Base-by-base conservation (phyloP, 2,113 vertebrate species). In the Butastur rufipennis region DNA sequence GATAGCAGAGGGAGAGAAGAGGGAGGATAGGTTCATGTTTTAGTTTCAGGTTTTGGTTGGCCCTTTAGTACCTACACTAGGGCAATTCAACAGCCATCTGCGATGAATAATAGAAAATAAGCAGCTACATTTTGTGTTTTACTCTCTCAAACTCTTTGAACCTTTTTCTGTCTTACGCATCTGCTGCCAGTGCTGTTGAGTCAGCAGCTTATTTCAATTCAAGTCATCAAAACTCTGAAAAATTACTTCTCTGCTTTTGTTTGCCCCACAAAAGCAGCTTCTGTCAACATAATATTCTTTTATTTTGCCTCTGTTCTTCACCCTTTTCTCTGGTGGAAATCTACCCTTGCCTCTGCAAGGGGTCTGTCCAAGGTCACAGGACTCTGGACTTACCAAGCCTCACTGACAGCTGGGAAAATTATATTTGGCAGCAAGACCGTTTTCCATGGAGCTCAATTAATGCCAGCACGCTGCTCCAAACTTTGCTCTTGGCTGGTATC, bases 191-290 rank as follows among this genome's bases (percentile, higher is more conserved):
- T 82, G 88, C 70, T 95, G 61, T 95, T 72, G 83, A 95, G 62
- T 97, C 94, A 97, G 94, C 96, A 95, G 73, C 74, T 91, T 91
- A 78, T 93, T 92, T 96, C 81, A 91, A 68, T 75, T 95, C 77
- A 68, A 77, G 83, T 94, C 79, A 94, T 94, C 77, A 93, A 85
- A 97, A 95, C 73, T 86, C 68, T 88, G 91, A 93, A 94, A 96
- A 87, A 80, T 72, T 82, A 85, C 61, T 84, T 77, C 65, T 58
- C 45, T 77, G 34, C 89, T 81, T 93, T 95, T 87, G 70, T 97
- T 94, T 91, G 40, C 32, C 45, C 70, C 45, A 82, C 89, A 68
- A 86, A 92, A 94, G 29, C 48, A 62, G 65, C 61, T 95, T 91
- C 66, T 94, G 42, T 86, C 79, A 88, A 88, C 18, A 47, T 86